Evolutionary conservation across 1,140 invertebrate genomes (phyloP).

Genomic region (Neuroterus valhalla): DNA sequence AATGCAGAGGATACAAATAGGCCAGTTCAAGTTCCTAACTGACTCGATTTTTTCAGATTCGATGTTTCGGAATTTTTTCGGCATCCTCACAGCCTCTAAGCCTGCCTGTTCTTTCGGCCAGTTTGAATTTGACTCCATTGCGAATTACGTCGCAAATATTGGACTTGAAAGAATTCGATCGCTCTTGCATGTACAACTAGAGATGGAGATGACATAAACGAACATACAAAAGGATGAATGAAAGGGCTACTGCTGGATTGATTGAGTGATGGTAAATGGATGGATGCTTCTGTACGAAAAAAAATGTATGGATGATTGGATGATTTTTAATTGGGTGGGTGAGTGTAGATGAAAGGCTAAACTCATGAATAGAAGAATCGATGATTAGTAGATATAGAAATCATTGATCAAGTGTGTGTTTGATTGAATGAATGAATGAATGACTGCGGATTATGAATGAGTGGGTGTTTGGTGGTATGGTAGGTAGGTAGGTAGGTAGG

Average conservation of each 20-base stretch:
- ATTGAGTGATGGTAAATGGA: constrained; percentile 42
- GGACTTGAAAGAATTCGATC: neutral
- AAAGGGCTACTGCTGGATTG: constrained; percentile 34
- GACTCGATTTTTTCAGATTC: constrained; percentile 9
- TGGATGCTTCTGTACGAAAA: constrained; percentile 25
- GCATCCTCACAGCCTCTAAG: constrained; percentile 48
- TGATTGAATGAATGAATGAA: constrained; percentile 19
- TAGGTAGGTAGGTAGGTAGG: constrained; percentile 9
- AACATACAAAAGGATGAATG: constrained; percentile 5
- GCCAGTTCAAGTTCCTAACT: constrained; percentile 54
- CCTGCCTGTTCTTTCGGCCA: constrained; percentile 31
- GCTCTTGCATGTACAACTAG: neutral
- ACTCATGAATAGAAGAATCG: constrained; percentile 8
- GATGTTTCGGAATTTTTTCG: constrained; percentile 59
- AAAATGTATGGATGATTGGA: constrained; percentile 36
- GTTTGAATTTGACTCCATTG: constrained; percentile 46
- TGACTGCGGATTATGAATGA: constrained; percentile 45
- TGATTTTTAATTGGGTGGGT: constrained; percentile 29
- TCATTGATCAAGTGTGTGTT: constrained; percentile 19
- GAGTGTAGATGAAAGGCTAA: constrained; percentile 1
- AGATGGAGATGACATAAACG: neutral
- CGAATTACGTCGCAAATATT: constrained; percentile 28
- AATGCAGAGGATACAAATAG: constrained; percentile 68
- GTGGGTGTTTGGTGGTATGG: constrained; percentile 33
- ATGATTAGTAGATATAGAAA: constrained; percentile 2